Evolutionary conservation across 2,888 invertebrate genomes (phyloP).

Genomic region (Ophion ventricosus): DNA sequence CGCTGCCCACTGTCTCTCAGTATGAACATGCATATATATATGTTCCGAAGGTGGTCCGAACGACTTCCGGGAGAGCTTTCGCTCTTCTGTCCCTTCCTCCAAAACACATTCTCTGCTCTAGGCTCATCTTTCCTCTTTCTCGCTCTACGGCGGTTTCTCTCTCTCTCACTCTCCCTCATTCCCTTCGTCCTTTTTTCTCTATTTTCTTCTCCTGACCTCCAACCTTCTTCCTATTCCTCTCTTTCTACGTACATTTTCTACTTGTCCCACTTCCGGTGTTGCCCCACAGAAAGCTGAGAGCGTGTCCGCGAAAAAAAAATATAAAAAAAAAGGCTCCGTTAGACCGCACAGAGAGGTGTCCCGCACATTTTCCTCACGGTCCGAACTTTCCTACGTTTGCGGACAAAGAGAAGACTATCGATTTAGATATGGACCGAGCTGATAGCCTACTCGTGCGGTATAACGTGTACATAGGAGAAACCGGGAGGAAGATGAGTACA

Average conservation of each 20-base stretch:
- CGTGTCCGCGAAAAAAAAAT: background rate
- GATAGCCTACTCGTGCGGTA: slow-evolving; percentile 21
- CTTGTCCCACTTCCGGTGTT: slow-evolving; percentile 63
- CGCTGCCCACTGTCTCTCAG: slow-evolving; percentile 53
- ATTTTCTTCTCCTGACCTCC: background rate
- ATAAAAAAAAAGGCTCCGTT: background rate
- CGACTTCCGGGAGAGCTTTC: slow-evolving; percentile 57
- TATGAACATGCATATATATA: slow-evolving; percentile 63
- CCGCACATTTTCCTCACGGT: background rate
- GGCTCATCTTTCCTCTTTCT: slow-evolving; percentile 11
- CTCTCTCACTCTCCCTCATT: slow-evolving; percentile 53
- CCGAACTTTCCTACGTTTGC: too few species aligned
- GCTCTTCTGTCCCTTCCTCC: slow-evolving; percentile 1
- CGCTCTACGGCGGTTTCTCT: background rate
- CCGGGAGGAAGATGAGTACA: too few species aligned
- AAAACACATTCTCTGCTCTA: slow-evolving; percentile 12
- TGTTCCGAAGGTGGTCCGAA: slow-evolving; percentile 52
- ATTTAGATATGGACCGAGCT: slow-evolving; percentile 6
- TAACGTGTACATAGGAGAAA: too few species aligned
- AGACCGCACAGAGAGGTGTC: background rate
- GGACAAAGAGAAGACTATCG: too few species aligned
- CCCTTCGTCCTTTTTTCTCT: background rate
- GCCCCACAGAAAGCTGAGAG: background rate
- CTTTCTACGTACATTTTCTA: slow-evolving; percentile 4
- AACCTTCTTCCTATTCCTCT: slow-evolving; percentile 24